Evolutionary conservation across 1,140 invertebrate genomes (phyloP).

Genomic region (Nephotettix cincticeps): DNA sequence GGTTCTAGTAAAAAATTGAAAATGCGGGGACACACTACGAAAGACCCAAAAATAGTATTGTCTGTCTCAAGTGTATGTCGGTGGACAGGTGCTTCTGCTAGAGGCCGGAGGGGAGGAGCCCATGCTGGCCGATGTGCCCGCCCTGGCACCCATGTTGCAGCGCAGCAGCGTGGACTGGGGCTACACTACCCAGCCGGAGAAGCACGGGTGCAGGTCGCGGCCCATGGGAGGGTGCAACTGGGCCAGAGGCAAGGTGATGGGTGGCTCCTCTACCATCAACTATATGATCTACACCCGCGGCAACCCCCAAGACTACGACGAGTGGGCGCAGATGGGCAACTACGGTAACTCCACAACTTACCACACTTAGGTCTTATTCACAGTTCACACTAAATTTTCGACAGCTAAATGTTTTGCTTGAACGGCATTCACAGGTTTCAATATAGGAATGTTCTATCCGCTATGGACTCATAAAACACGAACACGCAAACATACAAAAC

Average conservation of each 20-base stretch:
- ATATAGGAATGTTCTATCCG: too few species aligned
- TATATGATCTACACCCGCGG: constrained; percentile 75
- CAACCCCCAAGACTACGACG: constrained; percentile 60
- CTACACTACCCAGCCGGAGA: constrained; percentile 56
- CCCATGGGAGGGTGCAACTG: constrained; percentile 52
- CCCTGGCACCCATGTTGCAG: constrained; percentile 57
- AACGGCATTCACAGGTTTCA: too few species aligned
- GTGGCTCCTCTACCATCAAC: constrained; percentile 69
- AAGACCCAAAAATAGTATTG: too few species aligned
- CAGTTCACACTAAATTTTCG: too few species aligned
- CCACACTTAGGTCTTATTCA: neutral
- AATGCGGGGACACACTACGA: too few species aligned
- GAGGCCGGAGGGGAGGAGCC: constrained; percentile 78
- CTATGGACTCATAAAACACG: too few species aligned
- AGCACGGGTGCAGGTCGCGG: constrained; percentile 47
- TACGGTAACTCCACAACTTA: constrained; percentile 42
- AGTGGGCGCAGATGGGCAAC: constrained; percentile 64
- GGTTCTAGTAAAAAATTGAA: too few species aligned
- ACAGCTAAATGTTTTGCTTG: too few species aligned
- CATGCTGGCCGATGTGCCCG: constrained; percentile 64
- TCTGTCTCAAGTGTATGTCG: too few species aligned
- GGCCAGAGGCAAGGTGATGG: constrained; percentile 63
- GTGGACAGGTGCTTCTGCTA: constrained; percentile 58
- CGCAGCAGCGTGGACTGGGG: constrained; percentile 59
- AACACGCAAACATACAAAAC: too few species aligned